These are phyloP conservation scores for Darevskia mixta DNA, from an alignment of 2,797 vertebrate species.

Conservation along the genomic window DNA sequence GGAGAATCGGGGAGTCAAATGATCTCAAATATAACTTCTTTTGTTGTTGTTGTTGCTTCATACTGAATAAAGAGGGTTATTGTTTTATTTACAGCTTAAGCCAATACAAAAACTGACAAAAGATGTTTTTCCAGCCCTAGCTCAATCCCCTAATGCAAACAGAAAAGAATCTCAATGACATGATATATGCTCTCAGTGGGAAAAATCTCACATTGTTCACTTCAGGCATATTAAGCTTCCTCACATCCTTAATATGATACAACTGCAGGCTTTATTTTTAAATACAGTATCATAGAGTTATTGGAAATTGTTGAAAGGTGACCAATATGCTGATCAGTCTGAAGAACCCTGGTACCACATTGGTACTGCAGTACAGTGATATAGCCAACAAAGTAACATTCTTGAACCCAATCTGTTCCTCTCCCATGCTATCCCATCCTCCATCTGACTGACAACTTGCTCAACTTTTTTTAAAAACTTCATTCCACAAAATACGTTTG, in stretches of 20 bases:
- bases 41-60: not conserved
- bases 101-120: not conserved
- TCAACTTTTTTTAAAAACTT: not conserved
- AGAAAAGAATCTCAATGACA: not conserved
- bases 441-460: not conserved
- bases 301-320: not conserved
- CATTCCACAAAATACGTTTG: not conserved
- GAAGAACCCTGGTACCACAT: not conserved
- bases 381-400: not conserved
- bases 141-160: conserved; percentile 13
- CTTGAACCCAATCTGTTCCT: too few relatives aligned
- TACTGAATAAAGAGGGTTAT: not conserved
- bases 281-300: conserved; percentile 53
- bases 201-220: not conserved
- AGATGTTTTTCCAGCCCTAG: not conserved
- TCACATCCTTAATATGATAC: not conserved
- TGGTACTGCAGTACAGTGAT: not conserved
- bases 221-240: conserved; percentile 9
- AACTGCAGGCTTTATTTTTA: conserved; percentile 32
- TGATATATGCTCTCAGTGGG: not conserved
- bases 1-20: not conserved
- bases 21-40: not conserved
- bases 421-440: not conserved
- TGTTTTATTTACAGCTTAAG: not conserved
- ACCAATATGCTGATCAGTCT: too few relatives aligned